Conservation (phyloP, 2,113 vertebrate species). For the Clarias macrocephalus region DNA sequence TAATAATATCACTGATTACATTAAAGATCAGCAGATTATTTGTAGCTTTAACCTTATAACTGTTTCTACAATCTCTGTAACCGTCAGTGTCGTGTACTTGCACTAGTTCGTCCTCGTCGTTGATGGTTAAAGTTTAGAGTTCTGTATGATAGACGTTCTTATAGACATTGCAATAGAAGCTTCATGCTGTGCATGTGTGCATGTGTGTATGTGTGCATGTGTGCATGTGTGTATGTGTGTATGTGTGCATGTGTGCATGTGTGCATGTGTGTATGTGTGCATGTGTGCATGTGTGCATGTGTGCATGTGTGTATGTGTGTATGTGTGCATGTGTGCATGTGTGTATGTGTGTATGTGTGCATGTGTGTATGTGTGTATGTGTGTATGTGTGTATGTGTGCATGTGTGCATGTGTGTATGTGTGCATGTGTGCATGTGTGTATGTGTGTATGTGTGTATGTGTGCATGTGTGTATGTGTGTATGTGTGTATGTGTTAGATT, state of each 20-base stretch:
- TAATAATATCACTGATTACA: no score
- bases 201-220: neutral
- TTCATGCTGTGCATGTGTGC: neutral
- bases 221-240: neutral
- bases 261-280: neutral
- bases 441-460: neutral
- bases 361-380: neutral
- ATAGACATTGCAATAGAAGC: no score
- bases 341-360: neutral
- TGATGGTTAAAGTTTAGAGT: no score
- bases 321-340: no score
- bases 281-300: no score
- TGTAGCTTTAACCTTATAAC: no score
- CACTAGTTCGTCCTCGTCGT: no score
- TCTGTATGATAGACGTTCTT: no score
- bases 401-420: neutral
- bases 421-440: neutral
- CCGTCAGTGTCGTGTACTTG: no score
- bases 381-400: neutral
- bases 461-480: neutral
- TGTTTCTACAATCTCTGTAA: no score
- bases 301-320: neutral
- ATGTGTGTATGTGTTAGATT: neutral
- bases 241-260: no score
- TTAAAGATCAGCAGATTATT: no score